phyloP scores from a whole-genome alignment of 2,888 invertebrate genomes.

The Campoplex capitator region DNA sequence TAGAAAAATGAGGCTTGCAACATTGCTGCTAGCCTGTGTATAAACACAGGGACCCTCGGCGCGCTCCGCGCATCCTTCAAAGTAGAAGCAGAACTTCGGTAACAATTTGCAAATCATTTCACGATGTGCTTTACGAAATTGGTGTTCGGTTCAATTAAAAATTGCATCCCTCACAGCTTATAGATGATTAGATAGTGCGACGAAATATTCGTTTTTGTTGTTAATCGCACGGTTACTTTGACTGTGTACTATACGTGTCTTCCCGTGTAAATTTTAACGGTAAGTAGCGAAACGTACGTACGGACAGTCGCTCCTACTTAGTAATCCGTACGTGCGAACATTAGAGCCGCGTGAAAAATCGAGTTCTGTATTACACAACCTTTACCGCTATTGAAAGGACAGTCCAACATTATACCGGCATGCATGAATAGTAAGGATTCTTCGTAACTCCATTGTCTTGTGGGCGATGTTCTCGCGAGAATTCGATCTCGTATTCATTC shows the following conservation, averaged over 20 bases:
- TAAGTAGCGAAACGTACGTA: conserved; percentile 42
- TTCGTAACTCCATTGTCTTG: conserved; percentile 16
- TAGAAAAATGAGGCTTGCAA: too few species aligned
- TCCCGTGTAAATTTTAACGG: conserved; percentile 51
- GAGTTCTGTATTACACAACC: conserved; percentile 32
- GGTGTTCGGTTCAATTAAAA: not conserved
- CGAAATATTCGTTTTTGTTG: conserved; percentile 42
- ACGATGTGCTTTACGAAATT: not conserved
- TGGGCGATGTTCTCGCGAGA: conserved; percentile 2
- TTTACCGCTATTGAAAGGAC: conserved; percentile 30
- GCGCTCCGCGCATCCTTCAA: too few species aligned
- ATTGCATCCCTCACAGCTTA: conserved; percentile 64
- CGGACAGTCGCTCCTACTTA: conserved; percentile 68
- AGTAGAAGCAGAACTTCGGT: too few species aligned
- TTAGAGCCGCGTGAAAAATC: conserved; percentile 68
- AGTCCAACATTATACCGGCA: conserved; percentile 18
- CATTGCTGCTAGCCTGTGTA: too few species aligned
- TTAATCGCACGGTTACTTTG: conserved; percentile 20
- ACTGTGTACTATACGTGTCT: not conserved
- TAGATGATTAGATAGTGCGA: conserved; percentile 73
- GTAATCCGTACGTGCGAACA: conserved; percentile 77
- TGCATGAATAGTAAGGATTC: conserved; percentile 31
- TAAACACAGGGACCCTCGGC: too few species aligned
- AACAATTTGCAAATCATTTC: not conserved
- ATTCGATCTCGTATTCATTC: conserved; percentile 25